Evolutionary conservation across 2,888 invertebrate species (phyloP), one percentile per base, ranked within the genome.

Genomic region (Eurytoma adleriae): DNA sequence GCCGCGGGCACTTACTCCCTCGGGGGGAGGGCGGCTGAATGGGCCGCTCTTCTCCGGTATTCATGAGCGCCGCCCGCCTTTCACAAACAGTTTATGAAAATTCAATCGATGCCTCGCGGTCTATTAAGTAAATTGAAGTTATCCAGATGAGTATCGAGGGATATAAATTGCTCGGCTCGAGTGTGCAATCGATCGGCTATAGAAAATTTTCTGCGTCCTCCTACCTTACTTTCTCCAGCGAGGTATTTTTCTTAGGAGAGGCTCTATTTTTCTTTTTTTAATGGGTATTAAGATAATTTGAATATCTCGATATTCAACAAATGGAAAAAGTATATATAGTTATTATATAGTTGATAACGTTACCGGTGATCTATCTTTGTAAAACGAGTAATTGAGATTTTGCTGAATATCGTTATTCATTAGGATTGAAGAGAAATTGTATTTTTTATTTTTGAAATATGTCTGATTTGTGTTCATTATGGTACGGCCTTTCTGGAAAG

Each of bases 121-220:
- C 54, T 62, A 69, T 70, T 76, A 76, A 61, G 69, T 54, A 70
- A 76, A 76, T 69, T 69, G 62, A 61, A 54, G 30, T 56, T 62
- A 62, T 30, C 40, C 61, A 13, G 74, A 50, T 74, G 40, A 67
- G 67, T 59, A 67, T 30, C 67, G 66, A n/a, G 20, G 57, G 56
- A 74, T 74, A 74, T 59, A 57, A 18, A 74, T 67, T 64, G 20
- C 27, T 40, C 16, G 24, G 30, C 24, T 24, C 10, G 57, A 67
- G 30, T 74, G 27, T 27, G 30, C 16, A 16, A 74, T 59, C 67
- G 56, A 56, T 66, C 18, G 24, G 10, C 2, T 40, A 40, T 40
- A 40, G 40, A 40, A 40, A 40, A 40, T 40, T 40, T 40, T 40
- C 40, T 40, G 40, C 40, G 40, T 10, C 40, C 40, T 10, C 10